Evolutionary conservation across 2,888 invertebrate species (phyloP), one percentile per base, ranked within the genome.

Genomic region (Cephus runcator): DNA sequence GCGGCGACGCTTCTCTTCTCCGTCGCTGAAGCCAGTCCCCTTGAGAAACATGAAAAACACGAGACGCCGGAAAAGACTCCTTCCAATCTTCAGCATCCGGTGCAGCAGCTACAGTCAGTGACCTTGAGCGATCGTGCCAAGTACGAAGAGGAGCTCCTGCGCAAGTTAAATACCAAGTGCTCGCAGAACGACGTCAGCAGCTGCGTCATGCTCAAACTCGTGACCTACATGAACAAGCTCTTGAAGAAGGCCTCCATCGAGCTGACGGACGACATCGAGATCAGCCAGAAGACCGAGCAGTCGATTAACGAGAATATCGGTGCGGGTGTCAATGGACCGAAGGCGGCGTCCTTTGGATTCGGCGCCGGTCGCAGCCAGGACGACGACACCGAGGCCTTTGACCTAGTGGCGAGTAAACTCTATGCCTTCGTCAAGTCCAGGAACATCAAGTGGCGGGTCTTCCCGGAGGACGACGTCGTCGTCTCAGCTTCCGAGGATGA

Each of bases 121-220:
- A 88, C 87, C 75, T 36, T 90, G 75, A 88, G 87, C 73, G 91
- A 91, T 79, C 90, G 91, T 9, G 90, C 88, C 31, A 91, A 91
- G 79, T 90, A 91, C 84, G 97, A 97, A 92, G 96, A 96, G 83
- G 93, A 94, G 34, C 93, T 97, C 15, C 92, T 96, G 84, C 94
- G 95, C 73, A 96, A 96, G 84, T 92, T 97, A 69, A 96, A 96
- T 88, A 92, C 93, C 84, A 96, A 96, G 93, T 97, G 97, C 89
- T 93, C 95, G 6, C 94, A 95, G 83, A 93, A 95, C 77, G 97
- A 97, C 87, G 94, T 96, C 73, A 95, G 96, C 69, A 95, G 97
- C 12, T 97, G 97, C 90, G 95, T 96, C 88, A 96, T 97, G 93
- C 93, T 96, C 33, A 97, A 97, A 91, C 91, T 97, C 85, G 95